These are phyloP conservation scores for Ladona fulva DNA, from an alignment of 1,140 invertebrate genomes.

Conservation along the genomic window DNA sequence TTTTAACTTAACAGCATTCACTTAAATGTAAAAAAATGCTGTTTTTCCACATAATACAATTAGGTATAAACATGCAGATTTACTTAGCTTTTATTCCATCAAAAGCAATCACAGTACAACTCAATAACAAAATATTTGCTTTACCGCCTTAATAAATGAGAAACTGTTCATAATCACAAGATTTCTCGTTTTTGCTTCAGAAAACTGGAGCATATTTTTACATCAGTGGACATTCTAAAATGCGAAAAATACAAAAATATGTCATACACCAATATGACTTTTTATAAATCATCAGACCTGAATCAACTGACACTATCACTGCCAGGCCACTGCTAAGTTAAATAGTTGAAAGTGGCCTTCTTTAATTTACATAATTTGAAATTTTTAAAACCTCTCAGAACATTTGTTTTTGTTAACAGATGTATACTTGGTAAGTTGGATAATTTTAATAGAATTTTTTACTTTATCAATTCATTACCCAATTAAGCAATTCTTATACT, in stretches of 20 bases:
- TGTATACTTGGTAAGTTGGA: too few relatives aligned
- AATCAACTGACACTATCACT: not conserved
- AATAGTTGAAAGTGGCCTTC: too few relatives aligned
- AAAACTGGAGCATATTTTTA: not conserved
- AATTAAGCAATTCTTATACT: too few relatives aligned
- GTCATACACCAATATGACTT: not conserved
- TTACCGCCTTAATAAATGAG: not conserved
- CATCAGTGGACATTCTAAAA: not conserved
- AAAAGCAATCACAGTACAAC: not conserved
- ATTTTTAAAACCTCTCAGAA: too few relatives aligned
- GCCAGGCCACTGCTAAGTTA: not conserved
- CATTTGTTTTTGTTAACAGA: too few relatives aligned
- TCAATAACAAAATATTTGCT: not conserved
- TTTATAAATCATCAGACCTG: not conserved
- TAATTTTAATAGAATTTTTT: too few relatives aligned
- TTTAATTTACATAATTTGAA: too few relatives aligned
- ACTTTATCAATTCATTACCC: too few relatives aligned
- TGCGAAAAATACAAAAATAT: slow-evolving; percentile 4
- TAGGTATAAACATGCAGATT: not conserved
- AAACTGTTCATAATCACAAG: not conserved
- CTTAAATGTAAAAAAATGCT: too few relatives aligned
- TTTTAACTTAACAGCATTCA: too few relatives aligned
- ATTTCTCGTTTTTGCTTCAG: not conserved
- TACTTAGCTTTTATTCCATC: not conserved
- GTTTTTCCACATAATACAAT: not conserved